Evolutionary conservation across 1,140 invertebrate genomes (phyloP), one percentile per base, ranked within the genome.

Genomic region (Oedothorax gibbosus): DNA sequence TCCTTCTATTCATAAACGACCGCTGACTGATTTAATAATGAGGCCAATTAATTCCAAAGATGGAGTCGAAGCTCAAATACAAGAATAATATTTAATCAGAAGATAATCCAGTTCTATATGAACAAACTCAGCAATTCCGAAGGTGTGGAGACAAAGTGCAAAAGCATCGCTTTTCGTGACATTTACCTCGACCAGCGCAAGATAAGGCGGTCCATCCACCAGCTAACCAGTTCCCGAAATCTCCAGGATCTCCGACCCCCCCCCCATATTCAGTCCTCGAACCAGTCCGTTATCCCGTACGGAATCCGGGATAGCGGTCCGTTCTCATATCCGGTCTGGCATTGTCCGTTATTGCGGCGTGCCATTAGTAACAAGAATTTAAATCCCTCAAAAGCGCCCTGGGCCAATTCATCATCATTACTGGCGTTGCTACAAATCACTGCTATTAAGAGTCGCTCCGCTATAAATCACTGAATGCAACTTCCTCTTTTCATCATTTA

Each of bases 401-500:
- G 11, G 68, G 69, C 75, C 65, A 77, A 77, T 77, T 77, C 75
- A 77, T 77, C 75, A 77, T 77, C 75, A 65, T 65, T 77, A 77
- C 60, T 77, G 65, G 75, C 53, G 75, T 77, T 77, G 69, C 75
- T 77, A 77, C 65, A 64, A 77, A 77, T 77, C 75, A 77, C 75
- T 64, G 75, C 35, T 35, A 35, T 35, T 35, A 35, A 35, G 35
- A 35, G 35, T 35, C 35, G 35, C 35, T 5, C 35, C 35, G 69
- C 75, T 77, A 77, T 77, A 64, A 77, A 77, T 77, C 75, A 77
- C 75, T 64, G 75, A 62, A 77, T 77, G 50, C 75, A 77, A 64
- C 75, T 77, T 77, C 75, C 75, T 77, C 75, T 77, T 77, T 77
- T 77, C 75, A 77, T 77, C 75, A 77, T 65, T 77, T 60, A 71